Evolutionary conservation across 2,888 invertebrate species (phyloP), one percentile per base, ranked within the genome.

Genomic region (Magallana nippona): DNA sequence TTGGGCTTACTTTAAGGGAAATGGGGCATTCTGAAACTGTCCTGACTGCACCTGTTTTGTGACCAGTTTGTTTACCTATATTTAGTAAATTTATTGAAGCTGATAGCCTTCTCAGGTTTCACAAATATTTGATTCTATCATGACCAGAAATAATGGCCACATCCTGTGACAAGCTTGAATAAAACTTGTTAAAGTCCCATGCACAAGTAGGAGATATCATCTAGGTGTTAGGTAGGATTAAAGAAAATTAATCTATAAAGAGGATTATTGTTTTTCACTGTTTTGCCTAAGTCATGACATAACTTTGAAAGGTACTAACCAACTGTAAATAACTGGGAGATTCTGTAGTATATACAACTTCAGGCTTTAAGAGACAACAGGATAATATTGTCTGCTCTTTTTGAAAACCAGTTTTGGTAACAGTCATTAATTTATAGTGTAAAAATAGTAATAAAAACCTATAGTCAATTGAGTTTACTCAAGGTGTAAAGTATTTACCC

Each of bases 181-280:
- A 32, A 71, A 71, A 71, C 15, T 19, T 5, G 15, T 71, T 71
- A 71, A 32, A 32, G 71, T 71, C 71, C 71, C 27, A 27, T 71
- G 71, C 71, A 71, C 71, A 71, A 71, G 32, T 32, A 71, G 32
- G 71, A 71, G 71, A 71, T 71, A 71, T 32, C 32, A 71, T 71
- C 71, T 63, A 15, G 27, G 71, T 71, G 27, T 71, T 27, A 71
- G 27, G 5, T 22, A 71, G 71, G 27, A 71, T 63, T 63, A 63
- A 63, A 19, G 63, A 63, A 63, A 60, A 63, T 71, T 71, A 27
- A 71, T 71, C 71, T 71, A 71, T 71, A 22, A 71, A 71, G 71
- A 71, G 71, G 71, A 71, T 71, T 71, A 71, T 71, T 71, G 27
- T 71, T 71, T 71, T 22, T 15, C 71, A 27, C 71, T 71, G 19